A percentile compares a stretch with the other conserved stretches of the same genome.
These are phyloP conservation scores for Enteromius treurensis DNA, from an alignment of 2,797 vertebrate genomes.

Conservation along the genomic window DNA sequence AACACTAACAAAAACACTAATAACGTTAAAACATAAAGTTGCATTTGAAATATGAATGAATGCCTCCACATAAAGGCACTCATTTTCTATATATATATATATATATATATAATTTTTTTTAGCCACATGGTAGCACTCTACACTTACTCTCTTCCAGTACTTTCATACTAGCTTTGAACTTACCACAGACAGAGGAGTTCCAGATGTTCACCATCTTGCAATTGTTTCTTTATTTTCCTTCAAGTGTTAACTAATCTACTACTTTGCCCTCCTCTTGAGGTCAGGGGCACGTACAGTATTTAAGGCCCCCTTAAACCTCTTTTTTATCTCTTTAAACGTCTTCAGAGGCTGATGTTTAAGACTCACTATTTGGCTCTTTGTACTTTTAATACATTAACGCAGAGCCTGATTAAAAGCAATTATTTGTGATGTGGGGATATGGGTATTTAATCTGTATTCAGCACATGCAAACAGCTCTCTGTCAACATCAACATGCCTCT, in stretches of 20 bases:
- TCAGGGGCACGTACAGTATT: slow-evolving; percentile 49
- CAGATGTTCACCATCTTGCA: slow-evolving; percentile 78
- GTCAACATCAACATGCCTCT: slow-evolving; percentile 55
- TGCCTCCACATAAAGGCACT: background rate
- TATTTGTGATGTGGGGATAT: background rate
- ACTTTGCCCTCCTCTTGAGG: slow-evolving; percentile 62
- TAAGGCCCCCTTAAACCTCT: slow-evolving; percentile 48
- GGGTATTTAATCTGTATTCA: slow-evolving; percentile 17
- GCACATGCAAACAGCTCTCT: slow-evolving; percentile 43
- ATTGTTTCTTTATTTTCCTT: slow-evolving; percentile 69
- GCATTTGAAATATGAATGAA: background rate
- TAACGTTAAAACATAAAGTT: background rate
- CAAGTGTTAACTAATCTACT: slow-evolving; percentile 65
- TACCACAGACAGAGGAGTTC: slow-evolving; percentile 74
- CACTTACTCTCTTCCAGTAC: slow-evolving; percentile 65
- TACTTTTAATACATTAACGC: slow-evolving; percentile 10
- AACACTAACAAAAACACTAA: background rate
- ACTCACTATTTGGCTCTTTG: slow-evolving; percentile 21
- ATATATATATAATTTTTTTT: background rate
- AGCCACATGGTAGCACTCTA: background rate
- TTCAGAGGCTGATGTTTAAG: slow-evolving; percentile 14
- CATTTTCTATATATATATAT: no score
- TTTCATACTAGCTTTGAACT: slow-evolving; percentile 82
- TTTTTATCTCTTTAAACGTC: slow-evolving; percentile 20
- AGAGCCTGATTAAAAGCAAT: slow-evolving; percentile 10